A percentile compares a stretch with the other conserved stretches of the same genome.
Evolutionary conservation across 2,797 vertebrate genomes (phyloP).

Genomic region (Perodicticus potto): DNA sequence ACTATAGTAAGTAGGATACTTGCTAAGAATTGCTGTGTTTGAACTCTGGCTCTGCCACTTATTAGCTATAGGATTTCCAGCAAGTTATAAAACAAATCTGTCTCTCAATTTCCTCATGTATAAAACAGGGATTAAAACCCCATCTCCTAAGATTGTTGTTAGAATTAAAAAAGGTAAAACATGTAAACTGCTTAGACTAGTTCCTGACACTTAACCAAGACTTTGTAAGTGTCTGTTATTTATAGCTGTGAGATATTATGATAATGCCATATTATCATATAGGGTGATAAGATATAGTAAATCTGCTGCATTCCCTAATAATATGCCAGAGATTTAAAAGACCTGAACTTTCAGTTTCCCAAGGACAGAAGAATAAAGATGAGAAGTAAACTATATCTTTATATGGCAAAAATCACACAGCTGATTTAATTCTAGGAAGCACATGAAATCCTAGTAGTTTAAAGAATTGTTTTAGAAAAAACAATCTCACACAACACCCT

Average conservation of each 20-base stretch:
- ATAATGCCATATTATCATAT: neutral
- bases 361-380: slow-evolving; percentile 26
- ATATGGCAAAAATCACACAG: neutral
- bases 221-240: neutral
- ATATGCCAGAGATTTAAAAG: neutral
- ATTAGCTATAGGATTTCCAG: neutral
- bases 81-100: neutral
- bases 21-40: neutral
- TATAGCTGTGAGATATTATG: neutral
- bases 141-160: neutral
- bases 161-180: neutral
- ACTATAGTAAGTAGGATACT: neutral
- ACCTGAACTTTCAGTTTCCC: slow-evolving; percentile 9
- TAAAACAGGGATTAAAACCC: neutral
- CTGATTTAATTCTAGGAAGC: neutral
- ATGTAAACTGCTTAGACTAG: neutral
- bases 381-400: neutral
- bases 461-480: neutral
- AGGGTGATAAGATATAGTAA: neutral
- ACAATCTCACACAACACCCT: slow-evolving; percentile 6
- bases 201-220: neutral
- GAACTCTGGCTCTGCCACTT: neutral
- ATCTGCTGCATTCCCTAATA: neutral
- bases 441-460: slow-evolving; percentile 23
- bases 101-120: neutral